Evolutionary conservation across 1,140 invertebrate species (phyloP).

Genomic region (Cyphomyrmex costatus): DNA sequence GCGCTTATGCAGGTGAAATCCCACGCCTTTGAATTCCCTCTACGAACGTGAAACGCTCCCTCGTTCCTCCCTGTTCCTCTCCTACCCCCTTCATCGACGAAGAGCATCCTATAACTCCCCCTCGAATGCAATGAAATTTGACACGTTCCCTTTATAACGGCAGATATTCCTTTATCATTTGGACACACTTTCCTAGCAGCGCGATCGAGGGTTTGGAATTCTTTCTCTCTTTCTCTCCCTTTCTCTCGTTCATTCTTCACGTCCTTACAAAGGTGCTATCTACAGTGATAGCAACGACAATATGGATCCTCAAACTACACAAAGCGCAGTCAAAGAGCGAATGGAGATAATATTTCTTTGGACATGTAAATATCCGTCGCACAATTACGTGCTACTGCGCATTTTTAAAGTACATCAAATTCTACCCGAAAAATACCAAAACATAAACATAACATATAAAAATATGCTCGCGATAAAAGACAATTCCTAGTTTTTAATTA

Average conservation of each 20-base stretch:
- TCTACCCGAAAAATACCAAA: not conserved
- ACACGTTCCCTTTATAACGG: conserved; percentile 71
- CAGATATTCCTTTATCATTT: conserved; percentile 79
- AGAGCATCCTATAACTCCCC: not conserved
- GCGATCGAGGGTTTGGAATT: conserved; percentile 17
- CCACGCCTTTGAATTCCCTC: conserved; percentile 72
- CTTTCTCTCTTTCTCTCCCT: conserved; percentile 37
- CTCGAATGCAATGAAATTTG: conserved; percentile 71
- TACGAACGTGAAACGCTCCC: conserved; percentile 41
- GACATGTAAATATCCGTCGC: conserved; percentile 37
- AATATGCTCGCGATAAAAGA: not conserved
- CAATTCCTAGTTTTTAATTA: not conserved
- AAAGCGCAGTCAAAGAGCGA: conserved; percentile 37
- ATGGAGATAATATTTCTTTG: conserved; percentile 54
- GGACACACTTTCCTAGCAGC: conserved; percentile 76
- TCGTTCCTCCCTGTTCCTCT: conserved; percentile 30
- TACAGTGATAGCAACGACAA: conserved; percentile 52
- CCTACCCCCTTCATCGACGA: conserved; percentile 32
- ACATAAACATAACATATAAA: not conserved
- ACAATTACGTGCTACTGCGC: conserved; percentile 39
- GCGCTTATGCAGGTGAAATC: conserved; percentile 73
- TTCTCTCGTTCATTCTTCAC: conserved; percentile 36
- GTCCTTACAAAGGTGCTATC: conserved; percentile 47
- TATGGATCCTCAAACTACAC: conserved; percentile 40
- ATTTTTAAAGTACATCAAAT: conserved; percentile 1